Base-by-base conservation (phyloP, 2,888 invertebrate species). In the Ichneumoninae sp. region DNA sequence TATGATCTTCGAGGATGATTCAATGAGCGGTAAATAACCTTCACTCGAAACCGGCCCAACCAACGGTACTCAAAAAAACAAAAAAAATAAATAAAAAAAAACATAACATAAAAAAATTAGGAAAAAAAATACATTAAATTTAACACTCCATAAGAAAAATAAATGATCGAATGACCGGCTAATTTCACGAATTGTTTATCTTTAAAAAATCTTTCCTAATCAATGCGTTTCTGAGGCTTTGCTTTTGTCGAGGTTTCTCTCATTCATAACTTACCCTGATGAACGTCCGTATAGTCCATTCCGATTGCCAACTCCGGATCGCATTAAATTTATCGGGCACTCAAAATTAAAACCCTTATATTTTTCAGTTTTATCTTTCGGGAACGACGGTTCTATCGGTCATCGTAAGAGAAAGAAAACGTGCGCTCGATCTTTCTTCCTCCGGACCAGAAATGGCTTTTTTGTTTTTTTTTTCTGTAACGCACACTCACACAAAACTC, bases 401-500 rank as follows among this genome's bases (percentile, higher is more conserved):
- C 52, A 16, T 52, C 19, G n/a, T 52, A 52, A n/a, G 16, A 52
- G 26, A 40, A 40, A 40, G 10, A 40, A 40, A 10, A 40, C 10
- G 40, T 40, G 10, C 40, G 8, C 65, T 71, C 30, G 62, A 33
- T 57, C 19, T 36, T 47, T 40, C 60, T 62, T 71, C 7, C 52
- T 54, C 30, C 36, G 3, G 22, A 70, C 70, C 10, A 62, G 79
- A 89, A 87, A 83, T 88, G 77, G 86, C 84, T 89, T 90, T 47
- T 40, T 40, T 40, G 13, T 47, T 13, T 47, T 89, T 89, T 85
- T 86, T 84, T 77, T 82, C 80, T 57, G 62, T 50, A 70, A 75
- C 76, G 83, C 68, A 78, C 79, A 76, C 52, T 72, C 74, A 78
- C 79, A 77, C 69, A 62, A 10, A n/a, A 22, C 19, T 40, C 8